phyloP scores from a whole-genome alignment of 92 coral and sea anemone species.

The Porites lobata region DNA sequence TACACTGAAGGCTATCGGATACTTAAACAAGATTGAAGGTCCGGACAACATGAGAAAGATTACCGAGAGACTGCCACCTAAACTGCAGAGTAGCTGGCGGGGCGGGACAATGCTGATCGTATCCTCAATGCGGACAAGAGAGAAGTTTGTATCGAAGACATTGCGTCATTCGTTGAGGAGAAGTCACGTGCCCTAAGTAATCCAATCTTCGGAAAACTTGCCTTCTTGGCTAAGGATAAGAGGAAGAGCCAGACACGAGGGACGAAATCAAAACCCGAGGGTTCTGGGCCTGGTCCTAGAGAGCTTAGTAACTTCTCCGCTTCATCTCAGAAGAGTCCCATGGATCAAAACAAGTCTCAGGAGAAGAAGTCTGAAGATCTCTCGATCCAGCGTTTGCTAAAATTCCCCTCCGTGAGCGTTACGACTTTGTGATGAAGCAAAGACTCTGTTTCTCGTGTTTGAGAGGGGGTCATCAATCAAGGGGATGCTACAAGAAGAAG shows the following conservation, averaged over 20 bases:
- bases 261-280: not conserved
- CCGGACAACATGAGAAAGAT: slow-evolving; percentile 50
- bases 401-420: too few relatives aligned
- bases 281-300: not conserved
- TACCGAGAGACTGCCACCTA: slow-evolving; percentile 43
- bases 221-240: not conserved
- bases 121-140: slow-evolving; percentile 41
- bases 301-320: not conserved
- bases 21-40: slow-evolving; percentile 34
- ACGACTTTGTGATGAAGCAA: too few relatives aligned
- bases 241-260: not conserved
- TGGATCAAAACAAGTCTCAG: not conserved
- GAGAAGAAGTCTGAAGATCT: too few relatives aligned
- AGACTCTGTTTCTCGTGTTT: too few relatives aligned
- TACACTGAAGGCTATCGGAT: slow-evolving; percentile 47
- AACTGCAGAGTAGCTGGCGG: slow-evolving; percentile 53
- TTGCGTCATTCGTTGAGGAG: slow-evolving; percentile 51
- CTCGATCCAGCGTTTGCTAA: too few relatives aligned
- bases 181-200: slow-evolving; percentile 53
- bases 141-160: slow-evolving; percentile 59
- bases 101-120: slow-evolving; percentile 47
- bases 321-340: not conserved
- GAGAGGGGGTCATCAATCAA: too few relatives aligned
- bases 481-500: too few relatives aligned
- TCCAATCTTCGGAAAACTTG: slow-evolving; percentile 54